Conservation (phyloP, 2,888 invertebrate species). For the Agelastica alni region DNA sequence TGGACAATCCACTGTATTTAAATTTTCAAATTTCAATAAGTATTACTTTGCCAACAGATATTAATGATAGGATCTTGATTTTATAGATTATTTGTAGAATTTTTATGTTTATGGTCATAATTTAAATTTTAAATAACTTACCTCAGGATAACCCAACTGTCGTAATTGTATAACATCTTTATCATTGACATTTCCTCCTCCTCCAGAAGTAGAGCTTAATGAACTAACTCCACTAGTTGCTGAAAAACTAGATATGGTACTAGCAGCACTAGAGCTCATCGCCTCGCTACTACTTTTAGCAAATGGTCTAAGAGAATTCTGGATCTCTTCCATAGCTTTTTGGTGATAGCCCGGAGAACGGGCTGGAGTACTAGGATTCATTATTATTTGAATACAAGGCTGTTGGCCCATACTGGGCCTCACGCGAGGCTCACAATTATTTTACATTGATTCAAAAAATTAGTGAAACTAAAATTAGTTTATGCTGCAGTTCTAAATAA, state of each 20-base stretch:
- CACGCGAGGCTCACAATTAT: slow-evolving; percentile 17
- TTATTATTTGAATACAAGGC: slow-evolving; percentile 60
- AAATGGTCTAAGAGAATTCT: slow-evolving; percentile 80
- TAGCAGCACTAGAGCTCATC: slow-evolving; percentile 74
- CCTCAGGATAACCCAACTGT: slow-evolving; percentile 77
- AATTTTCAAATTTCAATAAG: no score
- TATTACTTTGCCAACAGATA: no score
- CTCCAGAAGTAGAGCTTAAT: slow-evolving; percentile 60
- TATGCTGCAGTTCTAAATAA: no score
- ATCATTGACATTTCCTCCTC: slow-evolving; percentile 63
- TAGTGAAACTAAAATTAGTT: slow-evolving; percentile 18
- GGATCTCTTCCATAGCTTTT: slow-evolving; percentile 85
- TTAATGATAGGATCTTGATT: no score
- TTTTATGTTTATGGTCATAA: no score
- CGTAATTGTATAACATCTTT: slow-evolving; percentile 69
- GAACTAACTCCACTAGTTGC: slow-evolving; percentile 67
- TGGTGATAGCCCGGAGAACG: slow-evolving; percentile 76
- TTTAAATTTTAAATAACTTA: slow-evolving; percentile 49
- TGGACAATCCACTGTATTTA: no score
- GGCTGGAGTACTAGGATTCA: slow-evolving; percentile 67
- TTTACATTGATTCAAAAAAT: slow-evolving; percentile 11
- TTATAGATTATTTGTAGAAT: no score
- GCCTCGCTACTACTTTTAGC: slow-evolving; percentile 67
- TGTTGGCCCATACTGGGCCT: slow-evolving; percentile 62
- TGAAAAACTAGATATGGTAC: slow-evolving; percentile 70